Conservation (phyloP, 2,888 invertebrate species). For the Sclerodermus sp. region DNA sequence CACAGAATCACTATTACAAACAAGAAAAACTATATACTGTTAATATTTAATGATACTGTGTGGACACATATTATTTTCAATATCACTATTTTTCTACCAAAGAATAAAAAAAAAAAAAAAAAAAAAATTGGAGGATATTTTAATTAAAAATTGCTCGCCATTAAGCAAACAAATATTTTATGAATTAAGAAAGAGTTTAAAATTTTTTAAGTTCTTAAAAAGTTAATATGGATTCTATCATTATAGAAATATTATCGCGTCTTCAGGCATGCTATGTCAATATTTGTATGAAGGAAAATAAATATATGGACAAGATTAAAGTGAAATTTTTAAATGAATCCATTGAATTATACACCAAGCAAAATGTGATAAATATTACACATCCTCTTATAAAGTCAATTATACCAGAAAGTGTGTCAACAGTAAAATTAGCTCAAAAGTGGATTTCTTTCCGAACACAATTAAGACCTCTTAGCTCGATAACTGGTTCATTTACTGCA, state of each 20-base stretch:
- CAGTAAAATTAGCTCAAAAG: constrained; percentile 35
- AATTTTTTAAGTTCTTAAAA: no score
- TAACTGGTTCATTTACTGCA: constrained; percentile 44
- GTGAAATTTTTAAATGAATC: constrained; percentile 40
- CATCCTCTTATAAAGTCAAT: constrained; percentile 36
- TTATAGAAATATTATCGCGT: constrained; percentile 47
- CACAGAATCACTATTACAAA: no score
- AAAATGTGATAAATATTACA: constrained; percentile 29
- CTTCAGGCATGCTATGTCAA: constrained; percentile 47
- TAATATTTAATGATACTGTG: no score
- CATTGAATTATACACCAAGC: constrained; percentile 33
- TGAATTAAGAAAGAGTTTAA: no score
- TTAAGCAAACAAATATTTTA: no score
- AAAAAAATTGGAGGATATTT: no score
- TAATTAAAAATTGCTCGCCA: no score
- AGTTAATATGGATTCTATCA: constrained; percentile 31
- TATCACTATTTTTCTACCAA: no score
- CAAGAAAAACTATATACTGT: no score
- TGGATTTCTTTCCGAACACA: constrained; percentile 52
- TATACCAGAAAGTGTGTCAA: constrained; percentile 44
- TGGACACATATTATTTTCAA: no score
- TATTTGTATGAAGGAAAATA: constrained; percentile 32
- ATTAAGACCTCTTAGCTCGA: constrained; percentile 36
- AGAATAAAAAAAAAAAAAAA: no score
- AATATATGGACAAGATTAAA: constrained; percentile 27